Evolutionary conservation across 1,140 invertebrate species (phyloP), one percentile per base, ranked within the genome.

Genomic region (Papilio xuthus): DNA sequence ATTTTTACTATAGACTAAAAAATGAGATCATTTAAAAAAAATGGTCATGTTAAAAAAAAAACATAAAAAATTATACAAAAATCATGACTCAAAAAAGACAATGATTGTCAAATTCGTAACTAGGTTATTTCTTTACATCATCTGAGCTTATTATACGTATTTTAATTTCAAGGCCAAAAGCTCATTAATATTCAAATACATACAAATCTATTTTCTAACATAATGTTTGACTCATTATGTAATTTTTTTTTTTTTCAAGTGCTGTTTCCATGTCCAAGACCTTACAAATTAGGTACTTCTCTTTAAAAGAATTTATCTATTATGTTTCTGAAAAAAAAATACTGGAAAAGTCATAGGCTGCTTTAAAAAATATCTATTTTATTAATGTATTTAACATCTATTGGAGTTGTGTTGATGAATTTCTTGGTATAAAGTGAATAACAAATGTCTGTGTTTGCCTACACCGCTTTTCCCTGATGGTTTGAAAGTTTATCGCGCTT

Each of bases 391-490:
- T 28, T 67, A 67, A 67, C 26, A 28, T 67, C 12, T 28, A 2
- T 67, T 67, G 26, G 60, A 67, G 60, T 67, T 28, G 60, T 67
- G 60, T 67, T 28, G 26, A 67, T 67, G 60, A 67, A 67, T 67
- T 13, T 67, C 26, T 67, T 67, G 60, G 60, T 67, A 28, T 28
- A 67, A 67, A 67, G 26, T 67, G 26, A 32, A 67, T 67, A 67
- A 67, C 60, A 67, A 67, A 67, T 67, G 26, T 67, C 23, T 67
- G 60, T 67, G 60, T 67, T 67, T 67, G 60, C 60, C 60, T 67
- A 67, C 60, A 67, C 60, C 60, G 60, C 60, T 67, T 67, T 67
- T 7, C 60, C 60, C 60, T 67, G 60, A 28, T 67, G 60, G 60
- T 67, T 67, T 26, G 28, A 67, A 67, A 67, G 26, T 67, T 67